Percentiles rank a stretch among this genome's conserved stretches.
These are phyloP conservation scores for Platalea minor DNA, from an alignment of 2,797 vertebrate genomes.

Conservation along the genomic window DNA sequence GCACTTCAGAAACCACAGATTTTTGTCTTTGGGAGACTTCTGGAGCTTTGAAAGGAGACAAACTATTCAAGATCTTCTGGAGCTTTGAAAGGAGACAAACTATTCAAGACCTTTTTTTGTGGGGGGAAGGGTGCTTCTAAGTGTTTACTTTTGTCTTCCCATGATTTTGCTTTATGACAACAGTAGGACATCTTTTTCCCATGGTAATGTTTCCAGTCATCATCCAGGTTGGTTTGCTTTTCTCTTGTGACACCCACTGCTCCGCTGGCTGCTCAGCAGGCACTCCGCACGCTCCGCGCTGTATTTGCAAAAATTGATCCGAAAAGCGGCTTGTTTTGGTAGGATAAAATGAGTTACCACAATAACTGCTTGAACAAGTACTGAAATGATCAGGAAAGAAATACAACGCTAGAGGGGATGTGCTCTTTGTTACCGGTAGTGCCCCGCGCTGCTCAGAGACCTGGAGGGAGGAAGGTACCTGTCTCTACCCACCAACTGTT, in stretches of 20 bases:
- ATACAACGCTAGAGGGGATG: background rate
- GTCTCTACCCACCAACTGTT: background rate
- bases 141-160: background rate
- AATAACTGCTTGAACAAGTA: background rate
- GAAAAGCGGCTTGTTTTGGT: background rate
- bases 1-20: background rate
- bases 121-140: rapidly evolving
- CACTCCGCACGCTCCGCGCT: background rate
- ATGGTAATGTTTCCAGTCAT: background rate
- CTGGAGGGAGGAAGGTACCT: background rate
- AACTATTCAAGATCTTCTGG: background rate
- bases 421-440: background rate
- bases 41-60: background rate
- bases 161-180: background rate
- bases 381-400: background rate
- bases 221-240: slow-evolving; percentile 15
- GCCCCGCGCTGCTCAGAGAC: background rate
- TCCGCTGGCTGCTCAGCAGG: slow-evolving; percentile 19
- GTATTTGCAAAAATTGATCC: background rate
- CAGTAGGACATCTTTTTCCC: slow-evolving; percentile 5
- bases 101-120: background rate
- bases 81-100: background rate
- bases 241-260: background rate
- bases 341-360: background rate
- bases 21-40: background rate